Evolutionary conservation across 2,113 vertebrate genomes (phyloP).

Genomic region (Zootoca vivipara): DNA sequence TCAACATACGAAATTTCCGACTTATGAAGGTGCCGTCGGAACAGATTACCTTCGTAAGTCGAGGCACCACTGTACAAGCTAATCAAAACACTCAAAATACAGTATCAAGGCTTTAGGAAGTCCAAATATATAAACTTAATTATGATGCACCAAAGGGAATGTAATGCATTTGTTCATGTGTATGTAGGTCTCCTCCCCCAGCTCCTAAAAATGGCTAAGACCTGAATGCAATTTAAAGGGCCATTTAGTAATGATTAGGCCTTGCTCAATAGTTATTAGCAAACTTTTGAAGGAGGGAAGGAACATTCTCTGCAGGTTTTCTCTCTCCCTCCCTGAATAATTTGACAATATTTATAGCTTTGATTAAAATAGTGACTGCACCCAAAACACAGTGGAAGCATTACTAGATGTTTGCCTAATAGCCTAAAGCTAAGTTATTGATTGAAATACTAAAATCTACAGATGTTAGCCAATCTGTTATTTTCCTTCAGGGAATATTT

Average conservation of each 20-base stretch:
- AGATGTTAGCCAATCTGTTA: conserved; percentile 58
- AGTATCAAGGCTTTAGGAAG: neutral
- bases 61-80: no score
- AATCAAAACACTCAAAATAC: neutral
- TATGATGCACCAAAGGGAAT: neutral
- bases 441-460: conserved; percentile 57
- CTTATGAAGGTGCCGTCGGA: no score
- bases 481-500: conserved; percentile 35
- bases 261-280: neutral
- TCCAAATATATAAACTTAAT: neutral
- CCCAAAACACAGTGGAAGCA: conserved; percentile 48
- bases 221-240: neutral
- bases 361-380: conserved; percentile 53
- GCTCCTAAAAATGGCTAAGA: neutral
- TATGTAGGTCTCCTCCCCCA: neutral
- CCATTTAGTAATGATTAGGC: neutral
- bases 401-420: conserved; percentile 51
- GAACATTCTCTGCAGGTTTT: neutral
- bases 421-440: conserved; percentile 51
- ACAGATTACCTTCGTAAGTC: no score
- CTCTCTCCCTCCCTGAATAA: neutral
- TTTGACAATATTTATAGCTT: conserved; percentile 20
- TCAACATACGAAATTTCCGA: no score
- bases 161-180: neutral
- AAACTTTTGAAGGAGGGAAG: neutral